phyloP scores from a whole-genome alignment of 2,888 invertebrate genomes.

The Galeruca laticollis region DNA sequence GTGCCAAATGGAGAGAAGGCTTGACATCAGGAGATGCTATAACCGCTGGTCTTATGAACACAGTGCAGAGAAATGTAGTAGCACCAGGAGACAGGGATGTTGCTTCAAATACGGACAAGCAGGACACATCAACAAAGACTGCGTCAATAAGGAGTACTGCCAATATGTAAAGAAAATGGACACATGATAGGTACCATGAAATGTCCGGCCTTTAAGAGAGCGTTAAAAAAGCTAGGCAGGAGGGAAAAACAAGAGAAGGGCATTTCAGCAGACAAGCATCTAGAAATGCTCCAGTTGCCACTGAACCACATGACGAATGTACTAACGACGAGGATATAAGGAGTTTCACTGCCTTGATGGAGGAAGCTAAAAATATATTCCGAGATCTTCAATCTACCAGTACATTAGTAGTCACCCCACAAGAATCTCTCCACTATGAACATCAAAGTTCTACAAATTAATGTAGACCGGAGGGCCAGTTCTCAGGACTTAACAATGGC shows the following conservation, averaged over 20 bases:
- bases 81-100: constrained; percentile 14
- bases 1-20: constrained; percentile 15
- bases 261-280: not conserved
- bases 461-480: constrained; percentile 21
- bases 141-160: constrained; percentile 2
- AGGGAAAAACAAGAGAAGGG: not conserved
- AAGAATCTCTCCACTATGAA: not conserved
- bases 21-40: constrained; percentile 8
- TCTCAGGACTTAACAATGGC: constrained; percentile 16
- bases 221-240: not conserved
- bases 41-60: constrained; percentile 30
- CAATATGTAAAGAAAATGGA: not conserved
- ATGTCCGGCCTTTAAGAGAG: not conserved
- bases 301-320: not conserved
- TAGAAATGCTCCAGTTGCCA: not conserved
- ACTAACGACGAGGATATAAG: not conserved
- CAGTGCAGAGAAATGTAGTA: constrained; percentile 4
- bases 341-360: not conserved
- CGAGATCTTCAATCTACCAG: not conserved
- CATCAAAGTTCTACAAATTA: constrained; percentile 29
- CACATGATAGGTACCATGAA: not conserved
- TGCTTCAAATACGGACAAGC: constrained; percentile 31
- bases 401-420: not conserved
- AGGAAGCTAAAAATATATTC: not conserved
- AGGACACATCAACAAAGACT: constrained; percentile 23